These are phyloP conservation scores for Noctua janthe DNA, from an alignment of 2,888 invertebrate genomes.

Conservation along the genomic window DNA sequence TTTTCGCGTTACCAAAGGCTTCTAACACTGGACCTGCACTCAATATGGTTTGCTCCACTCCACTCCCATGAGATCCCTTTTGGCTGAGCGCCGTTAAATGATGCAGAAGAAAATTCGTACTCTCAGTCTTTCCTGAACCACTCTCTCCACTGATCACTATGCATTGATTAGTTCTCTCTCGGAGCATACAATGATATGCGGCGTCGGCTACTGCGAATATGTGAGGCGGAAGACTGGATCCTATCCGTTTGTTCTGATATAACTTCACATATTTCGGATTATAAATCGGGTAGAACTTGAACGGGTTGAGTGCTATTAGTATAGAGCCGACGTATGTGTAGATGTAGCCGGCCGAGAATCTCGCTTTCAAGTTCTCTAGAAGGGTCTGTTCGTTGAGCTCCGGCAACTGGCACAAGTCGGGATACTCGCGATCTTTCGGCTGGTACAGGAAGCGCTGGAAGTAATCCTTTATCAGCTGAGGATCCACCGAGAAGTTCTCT, in stretches of 20 bases:
- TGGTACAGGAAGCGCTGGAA: constrained; percentile 97
- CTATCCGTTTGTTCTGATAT: constrained; percentile 97
- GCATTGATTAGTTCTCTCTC: constrained; percentile 96
- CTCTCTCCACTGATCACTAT: constrained; percentile 99
- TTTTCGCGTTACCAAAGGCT: constrained; percentile 99
- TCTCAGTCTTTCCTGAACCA: constrained; percentile 99
- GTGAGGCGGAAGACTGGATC: constrained; percentile 98
- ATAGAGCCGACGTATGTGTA: constrained; percentile 99
- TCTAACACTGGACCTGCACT: constrained; percentile 99
- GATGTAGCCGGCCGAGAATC: constrained; percentile 97
- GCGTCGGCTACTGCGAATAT: constrained; percentile 99
- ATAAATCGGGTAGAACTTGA: constrained; percentile 99
- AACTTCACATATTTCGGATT: constrained; percentile 99
- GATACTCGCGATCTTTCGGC: constrained; percentile 98
- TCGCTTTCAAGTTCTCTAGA: constrained; percentile 96
- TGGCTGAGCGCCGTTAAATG: constrained; percentile 98
- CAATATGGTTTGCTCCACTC: constrained; percentile 98
- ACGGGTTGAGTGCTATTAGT: constrained; percentile 98
- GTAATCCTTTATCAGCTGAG: constrained; percentile 97
- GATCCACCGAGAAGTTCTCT: constrained; percentile 96
- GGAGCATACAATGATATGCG: constrained; percentile 98
- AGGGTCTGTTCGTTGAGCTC: constrained; percentile 98
- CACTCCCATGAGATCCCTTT: constrained; percentile 97
- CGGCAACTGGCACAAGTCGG: constrained; percentile 98
- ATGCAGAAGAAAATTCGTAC: constrained; percentile 98